Evolutionary conservation across 1,140 invertebrate species (phyloP), one percentile per base, ranked within the genome.

Genomic region (Bradynema listronoti): DNA sequence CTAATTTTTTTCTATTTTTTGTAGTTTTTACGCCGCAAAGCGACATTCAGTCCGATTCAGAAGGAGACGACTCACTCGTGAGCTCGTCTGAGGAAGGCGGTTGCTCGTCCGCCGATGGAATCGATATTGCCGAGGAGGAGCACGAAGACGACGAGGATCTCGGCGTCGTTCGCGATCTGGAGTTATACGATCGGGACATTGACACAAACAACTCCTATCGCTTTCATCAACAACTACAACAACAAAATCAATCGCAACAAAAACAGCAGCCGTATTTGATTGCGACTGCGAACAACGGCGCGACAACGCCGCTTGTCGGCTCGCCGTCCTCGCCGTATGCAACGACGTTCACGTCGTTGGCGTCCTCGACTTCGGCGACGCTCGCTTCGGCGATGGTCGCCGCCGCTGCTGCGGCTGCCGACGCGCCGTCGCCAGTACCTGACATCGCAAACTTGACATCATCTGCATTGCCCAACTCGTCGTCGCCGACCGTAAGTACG

Each of bases 31-130:
- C 56, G 30, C 54, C 64, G 24, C 47, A 68, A 19, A 56, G 70
- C 14, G 66, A 32, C 25, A 29, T 45, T 41, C 66, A 62, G 25
- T 64, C 62, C 4, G 62, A 64, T 29, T 64, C 62, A 33, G 54
- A 64, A 45, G 66, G 54, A 25, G 66, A 69, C 27, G 62, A 70
- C 49, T 71, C 66, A 22, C 30, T 65, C 32, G 57, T 64, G 29
- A 34, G 39, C 14, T 66, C 61, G 11, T 62, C 66, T 29, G 61
- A 66, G 16, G 63, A 59, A 24, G 52, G 46, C 19, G 24, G 25
- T 22, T 46, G 32, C 19, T 54, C 61, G 27, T 67, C 65, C 6
- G 29, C 65, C 1, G 46, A 33, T 36, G 32, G 49, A 39, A 11
- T 24, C 54, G 34, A 56, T 45, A 30, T 33, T 16, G 30, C 30